Evolutionary conservation across 2,888 invertebrate genomes (phyloP).

Genomic region (Platyscelio sp.): DNA sequence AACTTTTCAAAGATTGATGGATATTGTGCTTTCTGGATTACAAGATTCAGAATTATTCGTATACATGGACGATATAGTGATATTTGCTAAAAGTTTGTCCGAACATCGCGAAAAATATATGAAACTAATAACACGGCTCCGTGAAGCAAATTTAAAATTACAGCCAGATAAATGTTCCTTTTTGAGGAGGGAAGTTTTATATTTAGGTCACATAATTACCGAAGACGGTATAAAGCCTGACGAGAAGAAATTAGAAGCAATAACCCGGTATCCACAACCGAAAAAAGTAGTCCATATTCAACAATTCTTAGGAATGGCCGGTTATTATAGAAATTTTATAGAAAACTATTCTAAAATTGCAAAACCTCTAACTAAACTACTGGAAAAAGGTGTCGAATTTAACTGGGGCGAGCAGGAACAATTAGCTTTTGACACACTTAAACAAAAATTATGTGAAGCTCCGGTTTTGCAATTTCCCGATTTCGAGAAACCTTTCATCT

Average conservation of each 20-base stretch:
- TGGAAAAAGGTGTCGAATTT: neutral
- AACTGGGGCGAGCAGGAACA: neutral
- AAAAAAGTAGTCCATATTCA: neutral
- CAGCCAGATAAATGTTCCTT: constrained; percentile 19
- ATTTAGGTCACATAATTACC: constrained; percentile 12
- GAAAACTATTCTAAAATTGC: constrained; percentile 60
- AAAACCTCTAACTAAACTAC: constrained; percentile 54
- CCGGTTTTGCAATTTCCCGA: neutral
- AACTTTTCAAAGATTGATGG: neutral
- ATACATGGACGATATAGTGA: neutral
- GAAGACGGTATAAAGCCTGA: constrained; percentile 14
- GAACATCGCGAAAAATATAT: constrained; percentile 59
- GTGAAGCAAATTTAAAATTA: neutral
- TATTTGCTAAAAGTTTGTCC: neutral
- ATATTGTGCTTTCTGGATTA: neutral
- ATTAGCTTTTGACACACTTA: neutral
- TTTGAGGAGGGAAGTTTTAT: neutral
- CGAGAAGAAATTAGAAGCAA: neutral
- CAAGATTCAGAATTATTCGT: neutral
- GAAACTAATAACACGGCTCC: constrained; percentile 33
- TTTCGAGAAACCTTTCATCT: neutral
- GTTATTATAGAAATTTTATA: constrained; percentile 70
- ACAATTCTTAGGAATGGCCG: constrained; percentile 66
- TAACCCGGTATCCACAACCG: neutral
- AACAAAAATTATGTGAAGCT: constrained; percentile 34